Evolutionary conservation across 37 sponge, comb jelly and placozoan genomes (phyloP).

Genomic region (Halisarca cf. caerulea): DNA sequence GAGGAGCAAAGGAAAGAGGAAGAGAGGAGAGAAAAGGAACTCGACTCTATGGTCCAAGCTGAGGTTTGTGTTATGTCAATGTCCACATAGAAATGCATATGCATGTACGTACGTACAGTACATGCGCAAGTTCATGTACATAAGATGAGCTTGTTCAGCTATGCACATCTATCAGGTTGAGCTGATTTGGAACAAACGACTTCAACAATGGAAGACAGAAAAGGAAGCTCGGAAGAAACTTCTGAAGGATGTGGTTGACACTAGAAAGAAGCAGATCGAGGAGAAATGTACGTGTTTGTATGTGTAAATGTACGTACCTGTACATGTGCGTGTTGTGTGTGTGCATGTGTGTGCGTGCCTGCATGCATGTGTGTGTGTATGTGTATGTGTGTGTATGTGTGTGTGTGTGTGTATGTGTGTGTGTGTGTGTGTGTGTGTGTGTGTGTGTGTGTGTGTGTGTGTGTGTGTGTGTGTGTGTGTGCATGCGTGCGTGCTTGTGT

Average conservation of each 20-base stretch:
- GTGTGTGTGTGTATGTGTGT: too few relatives aligned
- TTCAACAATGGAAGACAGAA: conserved; percentile 89
- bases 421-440: too few relatives aligned
- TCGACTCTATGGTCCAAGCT: conserved; percentile 76
- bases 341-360: too few relatives aligned
- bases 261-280: conserved; percentile 82
- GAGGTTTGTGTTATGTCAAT: conserved; percentile 59
- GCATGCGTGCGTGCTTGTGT: too few relatives aligned
- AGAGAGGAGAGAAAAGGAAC: conserved; percentile 73
- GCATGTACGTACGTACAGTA: not conserved
- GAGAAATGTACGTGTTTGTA: conserved; percentile 72
- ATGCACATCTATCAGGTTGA: conserved; percentile 31
- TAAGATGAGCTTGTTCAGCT: too few relatives aligned
- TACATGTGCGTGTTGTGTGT: too few relatives aligned
- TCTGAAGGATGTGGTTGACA: conserved; percentile 85
- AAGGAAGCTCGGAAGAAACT: conserved; percentile 88
- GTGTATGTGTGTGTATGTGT: too few relatives aligned
- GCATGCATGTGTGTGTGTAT: too few relatives aligned
- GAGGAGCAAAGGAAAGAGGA: conserved; percentile 78
- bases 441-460: too few relatives aligned
- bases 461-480: too few relatives aligned
- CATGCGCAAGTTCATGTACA: too few relatives aligned
- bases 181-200: conserved; percentile 85
- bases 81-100: not conserved
- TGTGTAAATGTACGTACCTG: too few relatives aligned